Percentiles rank a stretch among this genome's conserved stretches.
phyloP scores from a whole-genome alignment of 2,888 invertebrate species.

The Lamproptera curius region DNA sequence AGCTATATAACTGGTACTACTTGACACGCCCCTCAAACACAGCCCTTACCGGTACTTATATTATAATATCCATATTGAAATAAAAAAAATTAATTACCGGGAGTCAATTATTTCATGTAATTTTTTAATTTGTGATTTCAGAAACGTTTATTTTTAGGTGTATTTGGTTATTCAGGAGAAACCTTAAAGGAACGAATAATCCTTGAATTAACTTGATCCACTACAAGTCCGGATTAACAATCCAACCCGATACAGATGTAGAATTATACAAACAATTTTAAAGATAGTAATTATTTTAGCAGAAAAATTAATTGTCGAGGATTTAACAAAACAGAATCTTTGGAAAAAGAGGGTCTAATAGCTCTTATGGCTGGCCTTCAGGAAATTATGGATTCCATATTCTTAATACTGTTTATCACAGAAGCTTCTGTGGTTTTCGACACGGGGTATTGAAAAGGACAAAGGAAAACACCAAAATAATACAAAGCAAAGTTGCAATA shows the following conservation, averaged over 20 bases:
- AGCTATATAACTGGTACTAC: conserved; percentile 38
- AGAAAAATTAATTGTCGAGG: conserved; percentile 59
- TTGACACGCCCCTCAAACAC: conserved; percentile 48
- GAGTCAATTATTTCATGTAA: too few relatives aligned
- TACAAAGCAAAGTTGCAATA: too few relatives aligned
- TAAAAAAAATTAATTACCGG: too few relatives aligned
- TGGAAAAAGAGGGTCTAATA: conserved; percentile 83
- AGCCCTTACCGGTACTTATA: conserved; percentile 44
- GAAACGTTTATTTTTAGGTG: conserved; percentile 50
- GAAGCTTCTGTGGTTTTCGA: conserved; percentile 81
- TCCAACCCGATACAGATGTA: conserved; percentile 27
- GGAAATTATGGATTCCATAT: conserved; percentile 21
- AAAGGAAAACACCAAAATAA: conserved; percentile 82
- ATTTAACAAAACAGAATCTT: conserved; percentile 79
- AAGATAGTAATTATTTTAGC: conserved; percentile 69
- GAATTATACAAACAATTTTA: conserved; percentile 37
- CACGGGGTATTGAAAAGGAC: conserved; percentile 85
- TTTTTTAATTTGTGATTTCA: neutral
- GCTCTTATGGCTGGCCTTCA: conserved; percentile 26
- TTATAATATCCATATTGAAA: neutral
- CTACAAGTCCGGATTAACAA: conserved; percentile 23
- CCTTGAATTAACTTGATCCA: conserved; percentile 24
- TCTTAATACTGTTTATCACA: conserved; percentile 60
- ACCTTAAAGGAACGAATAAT: conserved; percentile 26
- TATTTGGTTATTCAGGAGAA: conserved; percentile 76